Percentiles rank a stretch among this genome's conserved stretches.
Evolutionary conservation across 1,140 invertebrate species (phyloP).

Genomic region (Trichonephila clavata): DNA sequence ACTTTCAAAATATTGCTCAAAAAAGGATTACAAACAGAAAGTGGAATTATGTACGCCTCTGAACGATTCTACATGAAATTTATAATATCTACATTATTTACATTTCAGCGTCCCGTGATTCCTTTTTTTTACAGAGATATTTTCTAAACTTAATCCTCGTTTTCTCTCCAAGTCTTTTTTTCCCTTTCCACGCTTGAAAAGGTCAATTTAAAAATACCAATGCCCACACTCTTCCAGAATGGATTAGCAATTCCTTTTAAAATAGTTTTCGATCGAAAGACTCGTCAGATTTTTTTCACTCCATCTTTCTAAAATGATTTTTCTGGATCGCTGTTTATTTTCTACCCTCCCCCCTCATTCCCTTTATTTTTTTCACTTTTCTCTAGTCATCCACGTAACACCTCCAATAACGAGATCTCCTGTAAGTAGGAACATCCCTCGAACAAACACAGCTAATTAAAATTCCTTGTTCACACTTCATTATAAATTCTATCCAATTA

Average conservation of each 20-base stretch:
- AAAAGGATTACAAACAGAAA: not conserved
- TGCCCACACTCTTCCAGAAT: not conserved
- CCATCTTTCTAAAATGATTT: not conserved
- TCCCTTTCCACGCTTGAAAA: not conserved
- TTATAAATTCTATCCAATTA: conserved; percentile 50
- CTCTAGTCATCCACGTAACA: not conserved
- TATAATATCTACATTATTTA: not conserved
- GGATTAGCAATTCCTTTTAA: conserved; percentile 14
- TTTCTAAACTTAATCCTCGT: not conserved
- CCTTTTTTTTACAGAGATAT: not conserved
- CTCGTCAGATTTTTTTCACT: not conserved
- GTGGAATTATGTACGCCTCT: not conserved
- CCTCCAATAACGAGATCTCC: conserved; percentile 22
- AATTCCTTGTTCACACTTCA: conserved; percentile 58
- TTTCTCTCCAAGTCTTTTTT: not conserved
- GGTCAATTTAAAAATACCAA: conserved; percentile 10
- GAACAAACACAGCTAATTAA: conserved; percentile 61
- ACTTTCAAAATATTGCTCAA: not conserved
- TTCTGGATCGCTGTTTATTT: conserved; percentile 1
- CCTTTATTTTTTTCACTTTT: not conserved
- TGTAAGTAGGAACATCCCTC: not conserved
- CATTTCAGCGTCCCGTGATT: not conserved
- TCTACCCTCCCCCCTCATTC: not conserved
- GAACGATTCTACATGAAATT: not conserved
- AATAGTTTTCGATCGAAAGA: not conserved